Evolutionary conservation across 2,113 vertebrate genomes (phyloP).

Genomic region (Mesocricetus auratus): DNA sequence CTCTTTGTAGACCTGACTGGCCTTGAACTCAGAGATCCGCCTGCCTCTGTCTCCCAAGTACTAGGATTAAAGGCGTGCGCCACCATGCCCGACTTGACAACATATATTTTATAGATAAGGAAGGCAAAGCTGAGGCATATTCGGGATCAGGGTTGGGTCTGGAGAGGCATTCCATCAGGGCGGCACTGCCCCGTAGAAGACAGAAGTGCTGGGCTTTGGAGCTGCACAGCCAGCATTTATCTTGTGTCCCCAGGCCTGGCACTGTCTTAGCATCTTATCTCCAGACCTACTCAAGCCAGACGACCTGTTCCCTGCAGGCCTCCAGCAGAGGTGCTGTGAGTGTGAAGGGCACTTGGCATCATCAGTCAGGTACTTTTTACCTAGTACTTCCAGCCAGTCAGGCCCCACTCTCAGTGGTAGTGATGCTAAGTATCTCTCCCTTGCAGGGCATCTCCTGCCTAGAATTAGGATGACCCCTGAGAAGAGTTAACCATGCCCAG

Average conservation of each 20-base stretch:
- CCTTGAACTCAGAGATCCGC: background rate
- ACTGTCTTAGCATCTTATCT: background rate
- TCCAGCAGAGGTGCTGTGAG: background rate
- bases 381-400: conserved; percentile 67
- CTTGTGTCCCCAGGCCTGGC: background rate
- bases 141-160: background rate
- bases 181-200: background rate
- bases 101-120: background rate
- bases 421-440: background rate
- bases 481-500: conserved; percentile 71
- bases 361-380: background rate
- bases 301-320: background rate
- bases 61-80: background rate
- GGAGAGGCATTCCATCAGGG: background rate
- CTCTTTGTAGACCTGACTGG: background rate
- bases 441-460: background rate
- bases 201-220: background rate
- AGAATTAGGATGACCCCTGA: conserved; percentile 38
- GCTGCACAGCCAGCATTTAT: background rate
- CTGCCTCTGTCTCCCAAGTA: background rate
- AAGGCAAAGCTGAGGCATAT: background rate
- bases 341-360: background rate
- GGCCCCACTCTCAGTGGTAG: background rate
- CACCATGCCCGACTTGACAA: background rate
- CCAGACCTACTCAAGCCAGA: background rate